Conservation (phyloP, 2,888 invertebrate genomes). For the Ormyrus pomaceus region DNA sequence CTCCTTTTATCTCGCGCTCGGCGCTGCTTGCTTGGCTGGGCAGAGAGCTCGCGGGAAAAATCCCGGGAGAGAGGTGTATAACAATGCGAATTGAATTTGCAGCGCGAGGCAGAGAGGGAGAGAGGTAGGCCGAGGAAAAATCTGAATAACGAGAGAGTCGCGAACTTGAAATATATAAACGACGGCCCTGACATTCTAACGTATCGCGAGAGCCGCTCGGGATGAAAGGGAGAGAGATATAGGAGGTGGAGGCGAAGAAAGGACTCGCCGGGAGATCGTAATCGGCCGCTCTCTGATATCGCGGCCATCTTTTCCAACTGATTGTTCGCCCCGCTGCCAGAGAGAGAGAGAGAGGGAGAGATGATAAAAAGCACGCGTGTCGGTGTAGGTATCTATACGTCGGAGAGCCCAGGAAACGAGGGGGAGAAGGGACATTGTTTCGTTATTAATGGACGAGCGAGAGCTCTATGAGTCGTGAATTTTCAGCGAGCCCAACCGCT, state of each 20-base stretch:
- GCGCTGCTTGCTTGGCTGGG: background rate
- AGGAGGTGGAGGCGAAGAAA: background rate
- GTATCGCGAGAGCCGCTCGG: background rate
- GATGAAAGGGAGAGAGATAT: conserved; percentile 14
- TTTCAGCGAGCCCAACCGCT: conserved; percentile 13
- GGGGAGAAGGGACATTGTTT: conserved; percentile 37
- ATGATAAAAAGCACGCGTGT: too few species aligned
- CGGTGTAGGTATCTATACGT: too few species aligned
- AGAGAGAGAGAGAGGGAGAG: background rate
- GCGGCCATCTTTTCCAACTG: conserved; percentile 31
- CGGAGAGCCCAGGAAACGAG: too few species aligned
- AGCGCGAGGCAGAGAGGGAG: conserved; percentile 3
- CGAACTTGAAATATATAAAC: conserved; percentile 58
- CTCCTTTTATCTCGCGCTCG: conserved; percentile 51
- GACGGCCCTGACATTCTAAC: conserved; percentile 59
- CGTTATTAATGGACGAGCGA: conserved; percentile 39
- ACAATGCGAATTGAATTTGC: conserved; percentile 58
- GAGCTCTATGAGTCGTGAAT: conserved; percentile 46
- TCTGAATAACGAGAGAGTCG: conserved; percentile 49
- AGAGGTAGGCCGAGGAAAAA: conserved; percentile 34
- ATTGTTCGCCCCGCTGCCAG: conserved; percentile 1
- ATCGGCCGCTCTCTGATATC: conserved; percentile 32
- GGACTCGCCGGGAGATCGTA: conserved; percentile 24
- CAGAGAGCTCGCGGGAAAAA: conserved; percentile 35
- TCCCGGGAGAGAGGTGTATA: conserved; percentile 32